Evolutionary conservation across 1,140 invertebrate species (phyloP), one percentile per base, ranked within the genome.

Genomic region (Calosoma granatense): DNA sequence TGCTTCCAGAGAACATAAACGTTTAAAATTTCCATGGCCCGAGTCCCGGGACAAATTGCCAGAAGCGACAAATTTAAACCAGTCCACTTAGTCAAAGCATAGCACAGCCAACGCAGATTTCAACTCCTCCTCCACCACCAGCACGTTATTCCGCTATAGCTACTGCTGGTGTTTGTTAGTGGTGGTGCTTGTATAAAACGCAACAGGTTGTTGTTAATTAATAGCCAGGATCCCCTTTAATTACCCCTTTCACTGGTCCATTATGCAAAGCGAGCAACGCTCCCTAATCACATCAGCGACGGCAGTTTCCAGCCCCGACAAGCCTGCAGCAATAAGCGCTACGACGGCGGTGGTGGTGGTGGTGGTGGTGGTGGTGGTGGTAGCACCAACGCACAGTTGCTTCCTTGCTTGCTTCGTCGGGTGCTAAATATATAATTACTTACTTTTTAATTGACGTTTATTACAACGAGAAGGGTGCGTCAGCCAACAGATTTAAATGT

Each of bases 181-280:
- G 26, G 22, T n/a, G n/a, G n/a, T n/a, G n/a, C n/a, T n/a, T n/a
- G n/a, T n/a, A n/a, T n/a, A n/a, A n/a, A n/a, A 51, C 55, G 66
- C 68, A 70, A 70, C 68, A 70, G 65, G 67, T 70, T 59, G 57
- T 56, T 62, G 61, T 70, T 70, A 70, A 70, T 70, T 70, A 68
- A 67, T 68, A 68, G 65, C 65, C 57, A 63, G 57, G 64, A 64
- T 60, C 64, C 65, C 60, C 65, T 64, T 63, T 70, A 70, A 70
- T 70, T 70, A 70, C 66, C 68, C 68, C 68, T 70, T 70, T 70
- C 59, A 61, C 61, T 67, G 66, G 66, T 67, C 66, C 64, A 67
- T 69, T 70, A 70, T 70, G 68, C 68, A 70, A 70, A 70, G 61
- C 56, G 56, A 51, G 57, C 17, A 53, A 53, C 56, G 55, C 41